A percentile compares a stretch with the other conserved stretches of the same genome.
phyloP scores from a whole-genome alignment of 2,888 invertebrate genomes.

The Itoplectis maculator region DNA sequence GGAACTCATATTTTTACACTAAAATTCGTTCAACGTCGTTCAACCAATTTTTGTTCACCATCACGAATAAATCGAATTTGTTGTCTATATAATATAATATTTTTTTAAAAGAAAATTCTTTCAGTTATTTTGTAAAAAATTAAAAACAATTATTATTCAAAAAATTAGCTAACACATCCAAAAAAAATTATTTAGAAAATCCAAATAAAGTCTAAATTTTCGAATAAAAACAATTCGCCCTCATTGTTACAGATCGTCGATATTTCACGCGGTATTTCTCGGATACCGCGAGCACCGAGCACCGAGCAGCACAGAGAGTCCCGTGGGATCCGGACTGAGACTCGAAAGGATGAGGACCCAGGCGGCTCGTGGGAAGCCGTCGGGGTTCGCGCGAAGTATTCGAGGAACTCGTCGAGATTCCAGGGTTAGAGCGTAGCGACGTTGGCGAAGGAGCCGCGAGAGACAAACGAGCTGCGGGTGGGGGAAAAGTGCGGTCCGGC shows the following conservation, averaged over 20 bases:
- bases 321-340: slow-evolving; percentile 23
- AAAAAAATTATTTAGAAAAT: neutral
- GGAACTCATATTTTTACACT: neutral
- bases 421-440: slow-evolving; percentile 59
- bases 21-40: neutral
- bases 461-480: slow-evolving; percentile 47
- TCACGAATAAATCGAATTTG: too few species aligned
- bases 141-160: neutral
- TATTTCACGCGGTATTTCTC: slow-evolving; percentile 3
- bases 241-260: neutral
- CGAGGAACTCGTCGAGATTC: slow-evolving; percentile 67
- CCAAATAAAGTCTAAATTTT: neutral
- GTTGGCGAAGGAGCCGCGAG: slow-evolving; percentile 32
- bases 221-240: neutral
- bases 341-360: slow-evolving; percentile 34
- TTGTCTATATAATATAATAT: too few species aligned
- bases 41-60: too few species aligned
- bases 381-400: slow-evolving; percentile 57
- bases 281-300: slow-evolving; percentile 5
- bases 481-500: slow-evolving; percentile 50
- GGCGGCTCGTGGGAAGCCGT: slow-evolving; percentile 62
- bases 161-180: neutral
- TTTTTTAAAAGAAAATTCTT: neutral
- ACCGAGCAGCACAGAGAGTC: slow-evolving; percentile 26
- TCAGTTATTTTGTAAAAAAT: neutral